phyloP scores from a whole-genome alignment of 1,140 invertebrate species.

The Lutraria rhynchaena region DNA sequence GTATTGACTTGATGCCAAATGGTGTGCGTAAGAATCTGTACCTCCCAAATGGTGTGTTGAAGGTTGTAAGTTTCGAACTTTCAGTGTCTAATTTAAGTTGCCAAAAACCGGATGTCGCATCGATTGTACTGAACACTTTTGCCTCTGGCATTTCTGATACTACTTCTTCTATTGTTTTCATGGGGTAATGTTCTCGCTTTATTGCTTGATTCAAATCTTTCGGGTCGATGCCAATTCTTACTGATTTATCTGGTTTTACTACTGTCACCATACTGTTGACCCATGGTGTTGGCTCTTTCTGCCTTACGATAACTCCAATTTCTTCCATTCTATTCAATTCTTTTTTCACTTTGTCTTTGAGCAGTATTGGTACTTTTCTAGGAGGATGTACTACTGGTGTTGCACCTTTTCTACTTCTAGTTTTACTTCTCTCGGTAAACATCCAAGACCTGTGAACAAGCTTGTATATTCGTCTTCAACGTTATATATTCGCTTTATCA shows the following conservation, averaged over 20 bases:
- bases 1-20: conserved; percentile 66
- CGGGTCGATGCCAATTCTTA: conserved; percentile 69
- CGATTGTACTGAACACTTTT: conserved; percentile 82
- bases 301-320: conserved; percentile 65
- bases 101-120: conserved; percentile 77
- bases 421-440: conserved; percentile 62
- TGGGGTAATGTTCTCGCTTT: conserved; percentile 61
- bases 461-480: conserved; percentile 44
- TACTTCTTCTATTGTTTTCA: conserved; percentile 60
- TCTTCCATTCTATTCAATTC: conserved; percentile 61
- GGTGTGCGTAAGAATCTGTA: conserved; percentile 56
- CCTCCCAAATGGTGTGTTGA: conserved; percentile 61
- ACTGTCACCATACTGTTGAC: conserved; percentile 57
- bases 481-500: conserved; percentile 30
- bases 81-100: conserved; percentile 40
- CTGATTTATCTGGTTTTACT: conserved; percentile 46
- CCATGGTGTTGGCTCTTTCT: conserved; percentile 48
- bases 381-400: conserved; percentile 66
- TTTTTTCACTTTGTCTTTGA: conserved; percentile 68
- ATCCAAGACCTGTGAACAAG: conserved; percentile 62
- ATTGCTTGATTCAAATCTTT: conserved; percentile 68
- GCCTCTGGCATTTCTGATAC: conserved; percentile 73
- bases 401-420: conserved; percentile 62
- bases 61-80: conserved; percentile 67
- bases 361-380: conserved; percentile 73